phyloP scores from a whole-genome alignment of 2,113 vertebrate genomes.

The Anas platyrhynchos region DNA sequence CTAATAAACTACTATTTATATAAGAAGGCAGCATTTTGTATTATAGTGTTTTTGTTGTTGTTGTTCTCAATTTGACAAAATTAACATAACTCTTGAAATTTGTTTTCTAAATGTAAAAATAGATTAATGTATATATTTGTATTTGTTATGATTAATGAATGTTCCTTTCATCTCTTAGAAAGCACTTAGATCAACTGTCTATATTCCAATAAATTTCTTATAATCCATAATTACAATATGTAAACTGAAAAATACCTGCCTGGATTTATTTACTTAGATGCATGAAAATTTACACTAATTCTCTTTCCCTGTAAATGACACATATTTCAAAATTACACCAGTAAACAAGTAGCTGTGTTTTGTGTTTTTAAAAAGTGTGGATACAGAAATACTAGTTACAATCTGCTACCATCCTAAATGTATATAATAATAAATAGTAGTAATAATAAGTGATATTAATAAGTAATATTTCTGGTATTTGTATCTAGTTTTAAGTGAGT shows the following conservation, averaged over 20 bases:
- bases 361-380: neutral
- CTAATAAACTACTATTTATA: neutral
- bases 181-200: neutral
- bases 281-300: neutral
- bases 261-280: neutral
- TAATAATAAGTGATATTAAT: neutral
- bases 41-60: neutral
- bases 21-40: neutral
- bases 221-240: neutral
- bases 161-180: neutral
- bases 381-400: neutral
- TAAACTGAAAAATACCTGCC: neutral
- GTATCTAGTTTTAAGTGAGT: neutral
- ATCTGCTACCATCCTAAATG: neutral
- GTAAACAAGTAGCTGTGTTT: neutral
- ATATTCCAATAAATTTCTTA: neutral
- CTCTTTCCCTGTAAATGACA: neutral
- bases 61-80: neutral
- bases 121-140: neutral
- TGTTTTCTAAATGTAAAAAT: neutral
- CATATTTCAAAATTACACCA: neutral
- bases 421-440: too few species aligned
- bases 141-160: neutral
- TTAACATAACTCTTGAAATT: neutral
- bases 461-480: neutral